phyloP scores from a whole-genome alignment of 2,113 vertebrate species.

The Triplophysa tibetana region DNA sequence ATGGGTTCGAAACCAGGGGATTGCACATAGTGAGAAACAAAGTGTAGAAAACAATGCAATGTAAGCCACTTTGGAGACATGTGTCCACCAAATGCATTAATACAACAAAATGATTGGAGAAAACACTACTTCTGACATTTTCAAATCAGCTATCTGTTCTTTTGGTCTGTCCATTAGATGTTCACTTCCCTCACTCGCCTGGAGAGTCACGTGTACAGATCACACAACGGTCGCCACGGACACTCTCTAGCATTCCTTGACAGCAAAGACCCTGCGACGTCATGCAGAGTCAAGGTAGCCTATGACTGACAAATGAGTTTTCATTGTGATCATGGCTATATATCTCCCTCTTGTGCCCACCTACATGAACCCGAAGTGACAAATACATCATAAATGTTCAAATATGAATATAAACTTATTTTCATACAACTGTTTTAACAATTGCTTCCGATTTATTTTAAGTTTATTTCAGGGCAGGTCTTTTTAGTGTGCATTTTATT shows the following conservation, averaged over 20 bases:
- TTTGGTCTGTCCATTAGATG: constrained; percentile 52
- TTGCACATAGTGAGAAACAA: too few species aligned
- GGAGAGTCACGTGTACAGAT: constrained; percentile 61
- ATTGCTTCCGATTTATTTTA: too few species aligned
- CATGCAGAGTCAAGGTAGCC: constrained; percentile 61
- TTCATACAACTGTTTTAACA: too few species aligned
- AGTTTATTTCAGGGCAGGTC: too few species aligned
- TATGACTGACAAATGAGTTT: too few species aligned
- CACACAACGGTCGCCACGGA: constrained; percentile 46
- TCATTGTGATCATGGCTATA: neutral
- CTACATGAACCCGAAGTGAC: neutral
- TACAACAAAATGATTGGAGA: neutral
- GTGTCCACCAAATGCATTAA: too few species aligned
- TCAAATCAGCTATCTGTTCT: neutral
- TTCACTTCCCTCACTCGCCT: constrained; percentile 60
- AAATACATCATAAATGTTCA: too few species aligned
- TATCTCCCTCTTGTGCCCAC: neutral
- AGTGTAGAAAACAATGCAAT: too few species aligned
- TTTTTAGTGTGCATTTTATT: too few species aligned
- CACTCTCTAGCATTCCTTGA: constrained; percentile 1
- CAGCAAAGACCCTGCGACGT: neutral
- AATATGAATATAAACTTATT: too few species aligned
- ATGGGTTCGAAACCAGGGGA: too few species aligned
- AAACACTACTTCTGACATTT: neutral
- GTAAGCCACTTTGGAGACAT: too few species aligned